Conservation (phyloP, 2,888 invertebrate species). For the Drosophila mayaguana region DNA sequence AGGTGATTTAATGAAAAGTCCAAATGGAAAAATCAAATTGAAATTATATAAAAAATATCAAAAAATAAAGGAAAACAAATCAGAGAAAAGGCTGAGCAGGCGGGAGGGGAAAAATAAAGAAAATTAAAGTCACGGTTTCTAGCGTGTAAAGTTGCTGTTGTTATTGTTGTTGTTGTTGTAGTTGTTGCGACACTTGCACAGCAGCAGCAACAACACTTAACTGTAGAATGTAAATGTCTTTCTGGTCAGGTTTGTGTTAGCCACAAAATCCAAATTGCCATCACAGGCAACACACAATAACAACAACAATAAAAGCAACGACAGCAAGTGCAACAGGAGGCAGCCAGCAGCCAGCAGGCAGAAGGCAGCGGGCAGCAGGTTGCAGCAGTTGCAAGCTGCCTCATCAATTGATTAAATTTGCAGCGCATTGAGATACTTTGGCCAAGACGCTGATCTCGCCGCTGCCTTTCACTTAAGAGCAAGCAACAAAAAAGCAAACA, state of each 20-base stretch:
- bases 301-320: conserved; percentile 63
- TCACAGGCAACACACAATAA: conserved; percentile 52
- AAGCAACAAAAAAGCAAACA: conserved; percentile 36
- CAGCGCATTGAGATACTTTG: conserved; percentile 67
- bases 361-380: conserved; percentile 40
- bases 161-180: conserved; percentile 36
- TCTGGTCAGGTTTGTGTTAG: conserved; percentile 74
- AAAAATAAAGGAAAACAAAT: conserved; percentile 57
- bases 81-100: conserved; percentile 52
- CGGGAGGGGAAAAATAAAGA: conserved; percentile 50
- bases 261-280: conserved; percentile 79
- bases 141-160: conserved; percentile 77
- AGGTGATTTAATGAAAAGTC: conserved; percentile 74
- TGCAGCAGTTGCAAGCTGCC: conserved; percentile 59
- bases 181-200: conserved; percentile 68
- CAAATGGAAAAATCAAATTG: conserved; percentile 65
- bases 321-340: conserved; percentile 54
- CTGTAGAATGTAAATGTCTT: conserved; percentile 79
- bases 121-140: conserved; percentile 82
- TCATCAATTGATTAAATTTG: conserved; percentile 81
- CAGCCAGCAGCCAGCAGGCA: no score
- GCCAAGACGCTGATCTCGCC: conserved; percentile 70
- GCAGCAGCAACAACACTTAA: conserved; percentile 56
- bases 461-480: conserved; percentile 77
- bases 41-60: conserved; percentile 67